phyloP scores from a whole-genome alignment of 2,888 invertebrate genomes.

The Drymonia ruficornis region DNA sequence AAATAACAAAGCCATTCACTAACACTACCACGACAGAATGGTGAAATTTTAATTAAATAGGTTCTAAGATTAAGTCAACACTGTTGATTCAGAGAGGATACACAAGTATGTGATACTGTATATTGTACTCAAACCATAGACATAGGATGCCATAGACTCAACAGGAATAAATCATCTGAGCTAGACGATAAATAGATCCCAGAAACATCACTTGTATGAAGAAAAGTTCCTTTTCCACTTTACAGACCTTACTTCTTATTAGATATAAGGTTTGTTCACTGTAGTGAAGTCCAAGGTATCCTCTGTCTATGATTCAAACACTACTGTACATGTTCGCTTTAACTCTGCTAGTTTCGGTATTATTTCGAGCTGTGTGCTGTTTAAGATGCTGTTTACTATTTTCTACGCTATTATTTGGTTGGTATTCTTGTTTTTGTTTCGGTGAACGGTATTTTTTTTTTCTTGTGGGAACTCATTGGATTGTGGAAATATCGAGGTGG shows the following conservation, averaged over 20 bases:
- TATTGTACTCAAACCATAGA: slow-evolving; percentile 28
- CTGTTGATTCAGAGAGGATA: slow-evolving; percentile 63
- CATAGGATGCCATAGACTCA: not conserved
- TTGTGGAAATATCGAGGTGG: slow-evolving; percentile 43
- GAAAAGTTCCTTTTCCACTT: too few species aligned
- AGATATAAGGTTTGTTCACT: not conserved
- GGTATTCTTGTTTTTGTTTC: slow-evolving; percentile 41
- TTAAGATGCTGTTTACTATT: slow-evolving; percentile 44
- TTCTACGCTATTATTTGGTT: slow-evolving; percentile 51
- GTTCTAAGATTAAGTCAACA: not conserved
- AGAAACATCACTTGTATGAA: too few species aligned
- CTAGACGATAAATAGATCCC: too few species aligned
- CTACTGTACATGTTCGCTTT: slow-evolving; percentile 53
- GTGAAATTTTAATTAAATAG: slow-evolving; percentile 5
- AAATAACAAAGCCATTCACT: not conserved
- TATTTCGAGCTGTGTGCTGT: slow-evolving; percentile 37
- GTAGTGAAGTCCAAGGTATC: not conserved
- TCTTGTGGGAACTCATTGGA: slow-evolving; percentile 45
- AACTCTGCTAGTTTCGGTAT: slow-evolving; percentile 58
- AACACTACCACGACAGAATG: slow-evolving; percentile 6
- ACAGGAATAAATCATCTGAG: too few species aligned
- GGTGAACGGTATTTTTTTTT: slow-evolving; percentile 51
- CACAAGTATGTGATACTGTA: slow-evolving; percentile 71
- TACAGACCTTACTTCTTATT: not conserved
- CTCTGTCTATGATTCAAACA: slow-evolving; percentile 9